Conservation (phyloP, 2,888 invertebrate genomes). For the Drosophila prostipennis region DNA sequence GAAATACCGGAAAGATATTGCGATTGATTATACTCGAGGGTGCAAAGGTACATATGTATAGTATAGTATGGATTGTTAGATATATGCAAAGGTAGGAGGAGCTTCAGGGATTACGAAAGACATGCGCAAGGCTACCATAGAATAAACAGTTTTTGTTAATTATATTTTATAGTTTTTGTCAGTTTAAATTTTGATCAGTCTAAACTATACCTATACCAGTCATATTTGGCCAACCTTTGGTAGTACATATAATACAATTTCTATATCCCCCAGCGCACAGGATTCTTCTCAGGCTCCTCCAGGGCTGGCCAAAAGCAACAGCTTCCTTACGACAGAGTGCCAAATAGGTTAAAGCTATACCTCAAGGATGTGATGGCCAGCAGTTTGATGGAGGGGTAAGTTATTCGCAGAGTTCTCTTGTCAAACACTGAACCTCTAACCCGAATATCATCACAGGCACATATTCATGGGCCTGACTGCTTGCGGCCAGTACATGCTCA, state of each 20-base stretch:
- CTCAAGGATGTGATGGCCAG: conserved; percentile 87
- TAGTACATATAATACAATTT: too few relatives aligned
- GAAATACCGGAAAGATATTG: not conserved
- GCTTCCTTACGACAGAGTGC: conserved; percentile 85
- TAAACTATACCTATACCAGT: too few relatives aligned
- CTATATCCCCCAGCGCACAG: conserved; percentile 84
- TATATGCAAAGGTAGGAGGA: not conserved
- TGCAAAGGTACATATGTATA: not conserved
- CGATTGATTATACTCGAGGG: not conserved
- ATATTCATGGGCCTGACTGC: conserved; percentile 97
- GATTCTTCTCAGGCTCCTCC: conserved; percentile 85
- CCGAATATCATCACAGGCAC: conserved; percentile 86
- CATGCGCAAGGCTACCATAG: not conserved
- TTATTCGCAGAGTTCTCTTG: not conserved
- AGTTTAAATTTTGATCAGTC: too few relatives aligned
- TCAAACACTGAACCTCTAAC: not conserved
- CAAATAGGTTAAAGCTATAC: conserved; percentile 86
- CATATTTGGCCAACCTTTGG: too few relatives aligned
- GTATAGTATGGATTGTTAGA: not conserved
- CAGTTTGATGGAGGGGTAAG: conserved; percentile 85
- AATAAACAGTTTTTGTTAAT: not conserved
- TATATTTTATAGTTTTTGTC: not conserved
- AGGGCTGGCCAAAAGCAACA: conserved; percentile 85
- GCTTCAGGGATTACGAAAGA: not conserved
- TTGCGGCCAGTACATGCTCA: conserved; percentile 95